Base-by-base conservation (phyloP, 2,113 vertebrate genomes). In the Burhinus bistriatus region DNA sequence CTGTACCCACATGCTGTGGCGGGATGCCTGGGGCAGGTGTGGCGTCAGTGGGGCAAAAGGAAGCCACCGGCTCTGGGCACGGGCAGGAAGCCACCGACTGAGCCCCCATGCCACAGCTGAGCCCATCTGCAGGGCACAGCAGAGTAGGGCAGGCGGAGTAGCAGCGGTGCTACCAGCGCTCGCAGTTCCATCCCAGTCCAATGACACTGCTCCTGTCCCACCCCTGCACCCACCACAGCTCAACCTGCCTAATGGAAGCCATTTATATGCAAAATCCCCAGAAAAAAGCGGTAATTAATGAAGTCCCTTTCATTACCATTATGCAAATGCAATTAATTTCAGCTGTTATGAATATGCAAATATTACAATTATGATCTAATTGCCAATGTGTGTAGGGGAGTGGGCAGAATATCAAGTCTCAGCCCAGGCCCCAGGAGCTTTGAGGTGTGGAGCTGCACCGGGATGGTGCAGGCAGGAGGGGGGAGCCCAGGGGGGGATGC, bases 241-340 rank as follows among this genome's bases (percentile, higher is more conserved):
- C 70, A 93, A 64, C 95, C 83, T 96, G 69, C 89, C 72, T 94
- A 70, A 95, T 93, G 84, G 93, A 89, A 93, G 65, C 92, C 93
- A 97, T 97, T 97, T 97, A 92, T 82, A 96, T 98, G 94, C 95
- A 97, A 91, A 97, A 97, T 93, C 91, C 87, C 57, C 6, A 87
- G 96, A 92, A 97, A 97, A 97, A 96, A 82, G 52, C 26, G 1
- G 97, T 97, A 98, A 98, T 98, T 98, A 98, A 98, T 98, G 97
- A 97, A 98, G 96, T 96, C 97, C 97, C 92, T 97, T 98, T 98
- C 97, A 98, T 98, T 97, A 97, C 97, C 97, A 96, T 98, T 98
- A 98, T 98, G 97, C 97, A 98, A 98, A 98, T 98, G 89, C 22
- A 89, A 97, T 98, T 98, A 97, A 98, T 98, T 98, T 98, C 97